Base-by-base conservation (phyloP, 2,888 invertebrate species). In the Cosmorhoe ocellata region DNA sequence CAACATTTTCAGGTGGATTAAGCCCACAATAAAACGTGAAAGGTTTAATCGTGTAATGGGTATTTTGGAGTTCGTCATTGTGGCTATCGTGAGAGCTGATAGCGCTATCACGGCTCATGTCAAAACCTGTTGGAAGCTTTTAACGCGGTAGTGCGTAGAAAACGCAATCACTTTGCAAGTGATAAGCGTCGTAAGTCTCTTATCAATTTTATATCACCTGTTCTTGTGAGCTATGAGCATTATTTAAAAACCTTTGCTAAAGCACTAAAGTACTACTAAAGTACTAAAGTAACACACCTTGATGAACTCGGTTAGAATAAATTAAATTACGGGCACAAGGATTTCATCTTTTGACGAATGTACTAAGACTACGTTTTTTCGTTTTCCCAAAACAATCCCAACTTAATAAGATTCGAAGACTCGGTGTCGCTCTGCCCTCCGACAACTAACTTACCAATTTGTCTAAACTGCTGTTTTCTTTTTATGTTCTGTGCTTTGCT, bases 31-130 rank as follows among this genome's bases (percentile, higher is more conserved):
- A 76, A 69, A 74, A 68, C 62, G 57, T 81, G 72, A 81, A 83
- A 79, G 81, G 79, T 71, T 77, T 79, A 79, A 77, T 79, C 77
- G 61, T 59, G 69, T 82, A 82, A 84, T 84, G 83, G 80, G 75
- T 67, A 66, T 77, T 73, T 72, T 57, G 63, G 63, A 52, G 64
- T 61, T 58, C 64, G 67, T 67, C 73, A 74, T 63, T 51, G 57
- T 51, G 47, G 52, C 56, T 69, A 70, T 64, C 69, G 56, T 61
- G 62, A 70, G 64, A 61, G 71, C 63, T 58, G 79, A 76, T 79
- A 77, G 49, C 51, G 56, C 46, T 79, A 81, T 80, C 70, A 60
- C 46, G 56, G 50, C 41, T 50, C 55, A 36, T 46, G 42, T 59
- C 56, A 59, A 57, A 60, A 53, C 43, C 56, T 55, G 56, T 55